Percentiles rank a stretch among this genome's conserved stretches.
phyloP scores from a whole-genome alignment of 2,888 invertebrate genomes.

The Meiosimyza decipiens region DNA sequence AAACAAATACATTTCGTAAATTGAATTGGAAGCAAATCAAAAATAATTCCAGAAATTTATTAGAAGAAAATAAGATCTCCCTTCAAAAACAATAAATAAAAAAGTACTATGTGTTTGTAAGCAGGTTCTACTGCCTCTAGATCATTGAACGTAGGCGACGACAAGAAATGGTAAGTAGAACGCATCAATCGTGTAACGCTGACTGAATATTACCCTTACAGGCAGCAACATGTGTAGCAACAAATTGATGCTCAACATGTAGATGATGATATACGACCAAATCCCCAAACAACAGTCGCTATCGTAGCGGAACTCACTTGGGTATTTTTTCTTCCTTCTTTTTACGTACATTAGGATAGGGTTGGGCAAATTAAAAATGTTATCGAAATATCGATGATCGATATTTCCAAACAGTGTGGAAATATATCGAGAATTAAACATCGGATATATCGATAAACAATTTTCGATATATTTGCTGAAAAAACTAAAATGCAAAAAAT shows the following conservation, averaged over 20 bases:
- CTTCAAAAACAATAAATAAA: too few species aligned
- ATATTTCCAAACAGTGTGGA: too few species aligned
- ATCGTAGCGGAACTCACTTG: background rate
- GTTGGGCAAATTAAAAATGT: too few species aligned
- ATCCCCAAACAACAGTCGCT: background rate
- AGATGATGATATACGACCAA: background rate
- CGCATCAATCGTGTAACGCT: background rate
- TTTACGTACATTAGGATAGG: too few species aligned
- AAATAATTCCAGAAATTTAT: conserved; percentile 10
- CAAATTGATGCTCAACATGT: conserved; percentile 6
- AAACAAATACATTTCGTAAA: background rate
- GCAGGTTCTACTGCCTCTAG: background rate
- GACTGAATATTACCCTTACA: too few species aligned
- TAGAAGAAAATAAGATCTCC: background rate
- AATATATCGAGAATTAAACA: too few species aligned
- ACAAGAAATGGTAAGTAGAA: background rate
- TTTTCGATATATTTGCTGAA: too few species aligned
- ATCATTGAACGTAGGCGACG: too few species aligned
- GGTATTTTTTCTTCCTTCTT: conserved; percentile 6
- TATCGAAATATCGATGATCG: too few species aligned
- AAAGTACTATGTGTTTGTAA: too few species aligned
- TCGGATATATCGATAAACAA: too few species aligned
- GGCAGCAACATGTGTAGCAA: conserved; percentile 26
- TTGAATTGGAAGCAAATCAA: conserved; percentile 16
- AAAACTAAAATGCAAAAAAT: too few species aligned